phyloP scores from a whole-genome alignment of 2,888 invertebrate species.

The Deilephila elpenor region DNA sequence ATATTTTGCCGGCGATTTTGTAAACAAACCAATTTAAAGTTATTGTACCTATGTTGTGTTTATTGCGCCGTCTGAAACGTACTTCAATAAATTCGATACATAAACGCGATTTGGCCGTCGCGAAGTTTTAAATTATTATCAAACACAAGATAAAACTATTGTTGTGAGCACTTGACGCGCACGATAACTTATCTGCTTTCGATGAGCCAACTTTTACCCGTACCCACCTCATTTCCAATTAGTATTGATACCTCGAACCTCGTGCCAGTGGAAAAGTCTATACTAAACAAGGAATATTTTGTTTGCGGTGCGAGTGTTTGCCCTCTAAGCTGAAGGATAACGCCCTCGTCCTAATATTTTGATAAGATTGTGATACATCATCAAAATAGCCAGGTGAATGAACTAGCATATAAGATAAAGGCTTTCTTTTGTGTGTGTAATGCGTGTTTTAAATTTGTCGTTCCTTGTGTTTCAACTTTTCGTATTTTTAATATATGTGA shows the following conservation, averaged over 20 bases:
- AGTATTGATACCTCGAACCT: conserved; percentile 40
- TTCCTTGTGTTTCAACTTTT: neutral
- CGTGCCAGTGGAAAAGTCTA: conserved; percentile 40
- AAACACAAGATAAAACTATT: conserved; percentile 57
- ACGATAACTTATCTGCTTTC: conserved; percentile 60
- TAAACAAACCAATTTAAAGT: neutral
- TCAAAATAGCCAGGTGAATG: conserved; percentile 24
- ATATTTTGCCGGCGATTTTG: neutral
- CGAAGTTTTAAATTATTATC: conserved; percentile 46
- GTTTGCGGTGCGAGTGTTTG: neutral
- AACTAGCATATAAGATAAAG: neutral
- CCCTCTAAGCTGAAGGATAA: neutral
- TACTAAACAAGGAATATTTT: neutral
- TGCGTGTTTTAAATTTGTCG: neutral
- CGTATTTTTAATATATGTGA: too few relatives aligned
- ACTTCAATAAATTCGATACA: conserved; percentile 11
- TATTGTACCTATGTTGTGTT: neutral
- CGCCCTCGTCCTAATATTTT: neutral
- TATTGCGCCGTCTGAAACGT: neutral
- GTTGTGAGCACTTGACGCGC: conserved; percentile 55
- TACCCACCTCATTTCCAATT: conserved; percentile 48
- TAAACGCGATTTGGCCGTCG: conserved; percentile 36
- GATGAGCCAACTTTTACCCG: conserved; percentile 27
- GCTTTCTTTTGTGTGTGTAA: conserved; percentile 6
- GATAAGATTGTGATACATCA: conserved; percentile 7